A percentile compares a stretch with the other conserved stretches of the same genome.
Evolutionary conservation across 2,888 invertebrate species (phyloP).

Genomic region (Magallana nippona): DNA sequence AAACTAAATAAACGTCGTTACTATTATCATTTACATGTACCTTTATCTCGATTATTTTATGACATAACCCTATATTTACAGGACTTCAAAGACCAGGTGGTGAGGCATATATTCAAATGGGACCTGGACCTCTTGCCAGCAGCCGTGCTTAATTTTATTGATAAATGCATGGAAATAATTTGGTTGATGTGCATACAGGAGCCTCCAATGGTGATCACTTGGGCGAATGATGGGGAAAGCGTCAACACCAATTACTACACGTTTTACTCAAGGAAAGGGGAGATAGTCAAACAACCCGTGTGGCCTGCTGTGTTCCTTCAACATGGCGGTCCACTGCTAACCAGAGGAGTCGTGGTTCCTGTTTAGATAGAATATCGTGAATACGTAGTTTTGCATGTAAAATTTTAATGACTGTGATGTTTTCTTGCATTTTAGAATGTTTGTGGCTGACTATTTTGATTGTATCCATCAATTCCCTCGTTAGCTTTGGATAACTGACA

Average conservation of each 20-base stretch:
- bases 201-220: conserved; percentile 42
- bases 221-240: conserved; percentile 42
- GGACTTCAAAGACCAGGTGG: conserved; percentile 40
- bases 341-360: conserved; percentile 31
- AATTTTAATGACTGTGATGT: too few relatives aligned
- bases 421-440: too few relatives aligned
- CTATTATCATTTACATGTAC: background rate
- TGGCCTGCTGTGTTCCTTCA: conserved; percentile 41
- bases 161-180: conserved; percentile 37
- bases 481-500: too few relatives aligned
- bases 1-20: background rate
- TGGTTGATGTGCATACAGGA: conserved; percentile 43
- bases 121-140: conserved; percentile 13
- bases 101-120: conserved; percentile 41
- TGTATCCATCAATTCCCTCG: too few relatives aligned
- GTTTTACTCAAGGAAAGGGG: conserved; percentile 34
- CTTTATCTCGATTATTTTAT: too few relatives aligned
- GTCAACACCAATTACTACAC: conserved; percentile 36
- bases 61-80: background rate
- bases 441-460: too few relatives aligned
- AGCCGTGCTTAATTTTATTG: conserved; percentile 12
- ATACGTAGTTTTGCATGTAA: too few relatives aligned
- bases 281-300: conserved; percentile 33
- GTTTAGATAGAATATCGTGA: background rate
- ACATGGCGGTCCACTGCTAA: conserved; percentile 39